A percentile compares a stretch with the other conserved stretches of the same genome.
phyloP scores from a whole-genome alignment of 2,888 invertebrate species.

The Pogonocherus hispidulus region DNA sequence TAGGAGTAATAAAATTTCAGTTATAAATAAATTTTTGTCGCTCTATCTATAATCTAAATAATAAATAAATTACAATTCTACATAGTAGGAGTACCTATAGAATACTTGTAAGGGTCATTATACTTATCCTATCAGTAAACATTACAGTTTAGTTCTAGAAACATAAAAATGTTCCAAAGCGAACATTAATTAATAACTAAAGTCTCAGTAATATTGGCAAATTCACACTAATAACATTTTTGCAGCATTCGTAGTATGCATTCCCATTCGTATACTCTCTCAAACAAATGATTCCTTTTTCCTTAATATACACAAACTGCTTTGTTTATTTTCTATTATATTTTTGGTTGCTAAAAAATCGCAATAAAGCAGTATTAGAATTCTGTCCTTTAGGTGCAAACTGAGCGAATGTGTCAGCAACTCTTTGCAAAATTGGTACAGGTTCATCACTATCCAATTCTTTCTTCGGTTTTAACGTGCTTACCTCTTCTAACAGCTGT shows the following conservation, averaged over 20 bases:
- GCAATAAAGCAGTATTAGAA: slow-evolving; percentile 62
- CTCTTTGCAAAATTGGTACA: slow-evolving; percentile 57
- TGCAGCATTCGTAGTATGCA: background rate
- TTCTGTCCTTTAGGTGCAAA: slow-evolving; percentile 60
- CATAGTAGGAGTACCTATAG: slow-evolving; percentile 36
- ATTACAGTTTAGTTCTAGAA: slow-evolving; percentile 25
- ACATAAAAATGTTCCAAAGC: slow-evolving; percentile 23
- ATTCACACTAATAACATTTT: slow-evolving; percentile 16
- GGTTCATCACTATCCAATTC: slow-evolving; percentile 50
- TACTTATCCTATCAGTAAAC: slow-evolving; percentile 20
- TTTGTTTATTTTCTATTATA: slow-evolving; percentile 30
- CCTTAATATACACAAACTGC: background rate
- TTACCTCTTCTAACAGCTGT: slow-evolving; percentile 61
- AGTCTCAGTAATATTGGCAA: slow-evolving; percentile 29
- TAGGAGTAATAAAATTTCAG: slow-evolving; percentile 34
- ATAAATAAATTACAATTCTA: slow-evolving; percentile 39
- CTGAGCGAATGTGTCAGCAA: slow-evolving; percentile 63
- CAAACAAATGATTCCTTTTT: background rate
- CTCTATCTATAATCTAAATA: slow-evolving; percentile 28
- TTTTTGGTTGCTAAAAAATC: slow-evolving; percentile 60
- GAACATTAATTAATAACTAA: slow-evolving; percentile 17
- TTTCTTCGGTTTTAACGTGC: slow-evolving; percentile 45
- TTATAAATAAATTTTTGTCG: slow-evolving; percentile 31
- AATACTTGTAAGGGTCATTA: slow-evolving; percentile 27
- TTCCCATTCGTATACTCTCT: background rate